A percentile compares a stretch with the other conserved stretches of the same genome.
Evolutionary conservation across 2,113 vertebrate species (phyloP).

Genomic region (Podarcis cretensis): DNA sequence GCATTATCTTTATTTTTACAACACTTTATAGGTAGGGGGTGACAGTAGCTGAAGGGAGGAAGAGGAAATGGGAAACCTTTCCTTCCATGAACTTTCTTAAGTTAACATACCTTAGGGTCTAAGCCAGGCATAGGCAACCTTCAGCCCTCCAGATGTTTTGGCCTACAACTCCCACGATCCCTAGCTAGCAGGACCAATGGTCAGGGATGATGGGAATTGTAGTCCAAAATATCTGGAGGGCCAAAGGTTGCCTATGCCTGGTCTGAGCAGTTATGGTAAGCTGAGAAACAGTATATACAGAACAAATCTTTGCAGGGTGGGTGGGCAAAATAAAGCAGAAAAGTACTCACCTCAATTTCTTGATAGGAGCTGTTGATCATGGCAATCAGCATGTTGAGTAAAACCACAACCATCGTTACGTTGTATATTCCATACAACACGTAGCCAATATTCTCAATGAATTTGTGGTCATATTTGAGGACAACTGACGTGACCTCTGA

Average conservation of each 20-base stretch:
- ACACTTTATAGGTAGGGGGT: too few relatives aligned
- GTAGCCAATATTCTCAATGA: conserved; percentile 91
- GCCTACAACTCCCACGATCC: too few relatives aligned
- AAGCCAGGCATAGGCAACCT: neutral
- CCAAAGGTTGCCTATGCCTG: too few relatives aligned
- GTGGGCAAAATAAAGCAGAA: neutral
- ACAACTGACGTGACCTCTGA: conserved; percentile 91
- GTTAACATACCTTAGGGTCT: neutral
- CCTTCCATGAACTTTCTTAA: neutral
- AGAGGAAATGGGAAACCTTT: neutral
- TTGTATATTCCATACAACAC: conserved; percentile 90
- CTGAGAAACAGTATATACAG: neutral
- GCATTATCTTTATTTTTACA: too few relatives aligned
- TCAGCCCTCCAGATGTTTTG: too few relatives aligned
- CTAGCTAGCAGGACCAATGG: too few relatives aligned
- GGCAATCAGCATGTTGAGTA: conserved; percentile 91
- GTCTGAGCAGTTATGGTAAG: neutral
- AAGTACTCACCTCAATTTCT: conserved; percentile 85
- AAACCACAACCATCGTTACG: conserved; percentile 89
- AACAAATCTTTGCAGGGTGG: neutral
- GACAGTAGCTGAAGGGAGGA: too few relatives aligned
- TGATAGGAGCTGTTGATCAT: conserved; percentile 93
- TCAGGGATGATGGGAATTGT: too few relatives aligned
- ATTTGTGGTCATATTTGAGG: conserved; percentile 90
- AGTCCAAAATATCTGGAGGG: too few relatives aligned